Percentiles rank a stretch among this genome's conserved stretches.
These are phyloP conservation scores for Melanotaenia parkinsoni DNA, from an alignment of 2,797 vertebrate species.

Conservation along the genomic window DNA sequence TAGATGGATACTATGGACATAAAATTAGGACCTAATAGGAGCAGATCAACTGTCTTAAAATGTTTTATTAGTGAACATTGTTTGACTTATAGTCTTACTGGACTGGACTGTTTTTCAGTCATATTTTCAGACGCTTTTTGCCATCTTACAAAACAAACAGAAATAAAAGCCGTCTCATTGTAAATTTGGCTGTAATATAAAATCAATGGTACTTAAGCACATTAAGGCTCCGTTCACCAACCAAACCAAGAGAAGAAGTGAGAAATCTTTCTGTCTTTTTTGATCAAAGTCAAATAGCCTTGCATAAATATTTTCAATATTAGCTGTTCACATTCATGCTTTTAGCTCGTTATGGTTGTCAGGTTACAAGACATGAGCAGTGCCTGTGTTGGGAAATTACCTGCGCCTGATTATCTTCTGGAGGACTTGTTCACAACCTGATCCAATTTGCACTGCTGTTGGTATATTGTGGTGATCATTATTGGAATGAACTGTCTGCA, in stretches of 20 bases:
- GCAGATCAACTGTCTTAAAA: too few relatives aligned
- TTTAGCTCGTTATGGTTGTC: not conserved
- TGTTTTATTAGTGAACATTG: not conserved
- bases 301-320: not conserved
- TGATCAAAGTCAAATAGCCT: not conserved
- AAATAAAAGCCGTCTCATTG: not conserved
- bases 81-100: not conserved
- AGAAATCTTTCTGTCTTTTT: not conserved
- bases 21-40: too few relatives aligned
- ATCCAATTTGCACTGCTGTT: not conserved
- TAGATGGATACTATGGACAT: too few relatives aligned
- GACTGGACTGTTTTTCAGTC: not conserved
- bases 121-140: not conserved
- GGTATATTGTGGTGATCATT: not conserved
- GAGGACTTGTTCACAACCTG: not conserved
- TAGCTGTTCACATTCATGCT: not conserved
- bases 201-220: not conserved
- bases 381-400: not conserved
- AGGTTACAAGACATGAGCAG: not conserved
- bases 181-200: not conserved
- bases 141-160: not conserved
- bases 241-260: not conserved
- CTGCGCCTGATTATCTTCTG: not conserved
- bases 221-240: not conserved
- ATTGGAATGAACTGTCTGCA: not conserved